phyloP scores from a whole-genome alignment of 2,797 vertebrate species.

The Malacoraja senta region DNA sequence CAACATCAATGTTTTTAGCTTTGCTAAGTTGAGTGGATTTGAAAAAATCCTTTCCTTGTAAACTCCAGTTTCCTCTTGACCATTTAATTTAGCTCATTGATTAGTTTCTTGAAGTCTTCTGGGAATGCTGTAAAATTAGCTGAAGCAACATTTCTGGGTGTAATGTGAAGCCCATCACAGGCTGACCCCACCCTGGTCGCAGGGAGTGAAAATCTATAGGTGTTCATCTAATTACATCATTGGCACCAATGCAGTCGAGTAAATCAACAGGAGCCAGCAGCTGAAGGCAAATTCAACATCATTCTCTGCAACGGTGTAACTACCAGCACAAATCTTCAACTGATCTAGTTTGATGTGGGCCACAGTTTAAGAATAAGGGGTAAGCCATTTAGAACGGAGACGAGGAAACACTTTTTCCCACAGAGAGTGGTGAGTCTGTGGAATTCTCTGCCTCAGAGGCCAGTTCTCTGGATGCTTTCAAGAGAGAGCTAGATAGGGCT shows the following conservation, averaged over 20 bases:
- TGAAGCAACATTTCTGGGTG: background rate
- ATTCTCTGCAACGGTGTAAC: background rate
- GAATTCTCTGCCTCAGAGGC: no score
- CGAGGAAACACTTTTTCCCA: no score
- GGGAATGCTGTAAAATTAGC: conserved; percentile 9
- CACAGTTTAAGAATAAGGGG: no score
- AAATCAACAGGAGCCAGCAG: conserved; percentile 24
- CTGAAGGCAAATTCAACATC: background rate
- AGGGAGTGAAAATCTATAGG: conserved; percentile 26
- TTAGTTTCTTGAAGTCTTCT: conserved; percentile 21
- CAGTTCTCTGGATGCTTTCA: no score
- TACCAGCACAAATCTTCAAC: background rate
- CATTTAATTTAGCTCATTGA: conserved; percentile 20
- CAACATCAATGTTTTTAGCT: conserved; percentile 13
- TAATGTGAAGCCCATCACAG: background rate
- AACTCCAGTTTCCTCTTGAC: background rate
- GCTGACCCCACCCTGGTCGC: background rate
- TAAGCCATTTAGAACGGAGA: no score
- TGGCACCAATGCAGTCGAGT: conserved; percentile 8
- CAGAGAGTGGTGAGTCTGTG: no score
- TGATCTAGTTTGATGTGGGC: no score
- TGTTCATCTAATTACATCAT: conserved; percentile 10
- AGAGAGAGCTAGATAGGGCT: no score
- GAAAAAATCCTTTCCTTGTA: background rate
- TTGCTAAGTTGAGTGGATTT: background rate